Percentiles rank a stretch among this genome's conserved stretches.
phyloP scores from a whole-genome alignment of 2,113 vertebrate genomes.

The Laticauda laticaudata region DNA sequence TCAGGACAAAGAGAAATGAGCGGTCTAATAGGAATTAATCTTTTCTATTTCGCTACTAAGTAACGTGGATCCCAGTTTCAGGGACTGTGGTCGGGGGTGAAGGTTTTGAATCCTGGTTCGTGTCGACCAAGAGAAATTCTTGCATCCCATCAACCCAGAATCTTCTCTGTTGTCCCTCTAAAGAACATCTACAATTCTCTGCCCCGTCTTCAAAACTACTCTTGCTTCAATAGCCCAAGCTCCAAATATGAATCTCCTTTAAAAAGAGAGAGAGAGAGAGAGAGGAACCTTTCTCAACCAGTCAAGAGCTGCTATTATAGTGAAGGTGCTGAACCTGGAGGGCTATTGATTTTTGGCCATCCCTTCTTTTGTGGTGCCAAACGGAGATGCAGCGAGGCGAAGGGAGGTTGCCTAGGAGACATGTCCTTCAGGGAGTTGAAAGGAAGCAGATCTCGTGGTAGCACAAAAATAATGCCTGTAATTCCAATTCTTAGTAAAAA shows the following conservation, averaged over 20 bases:
- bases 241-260: no score
- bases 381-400: not conserved
- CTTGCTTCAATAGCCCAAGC: not conserved
- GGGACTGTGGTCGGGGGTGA: no score
- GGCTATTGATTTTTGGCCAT: not conserved
- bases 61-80: not conserved
- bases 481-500: no score
- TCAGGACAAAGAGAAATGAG: not conserved
- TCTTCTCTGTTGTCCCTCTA: not conserved
- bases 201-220: not conserved
- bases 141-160: no score
- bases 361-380: not conserved
- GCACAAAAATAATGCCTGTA: not conserved
- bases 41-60: not conserved
- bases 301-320: not conserved
- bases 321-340: not conserved
- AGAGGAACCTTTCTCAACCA: no score
- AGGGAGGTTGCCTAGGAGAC: conserved; percentile 11
- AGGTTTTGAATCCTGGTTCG: not conserved
- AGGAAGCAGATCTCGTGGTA: not conserved
- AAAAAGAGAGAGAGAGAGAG: no score
- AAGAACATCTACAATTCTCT: not conserved
- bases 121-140: no score
- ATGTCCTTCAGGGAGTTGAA: not conserved
- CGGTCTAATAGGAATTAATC: not conserved